phyloP scores from a whole-genome alignment of 2,888 invertebrate genomes.

The Nemoura dubitans region DNA sequence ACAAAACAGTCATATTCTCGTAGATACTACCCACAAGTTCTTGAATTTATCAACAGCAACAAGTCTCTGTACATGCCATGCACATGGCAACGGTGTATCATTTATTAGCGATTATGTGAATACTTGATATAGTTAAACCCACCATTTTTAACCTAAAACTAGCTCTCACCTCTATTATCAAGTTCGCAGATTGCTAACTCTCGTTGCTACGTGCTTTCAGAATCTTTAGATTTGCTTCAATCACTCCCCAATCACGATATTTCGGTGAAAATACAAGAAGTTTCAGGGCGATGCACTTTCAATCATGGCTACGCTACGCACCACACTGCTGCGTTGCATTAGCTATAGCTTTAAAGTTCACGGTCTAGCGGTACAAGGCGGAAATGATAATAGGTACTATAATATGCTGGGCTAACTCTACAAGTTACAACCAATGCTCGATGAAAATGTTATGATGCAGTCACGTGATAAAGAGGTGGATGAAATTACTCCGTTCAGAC shows the following conservation, averaged over 20 bases:
- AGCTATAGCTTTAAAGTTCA: not conserved
- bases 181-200: not conserved
- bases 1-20: not conserved
- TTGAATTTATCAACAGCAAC: not conserved
- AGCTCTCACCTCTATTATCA: not conserved
- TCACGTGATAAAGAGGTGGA: not conserved
- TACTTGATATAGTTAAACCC: not conserved
- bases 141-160: not conserved
- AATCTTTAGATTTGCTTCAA: not conserved
- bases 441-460: not conserved
- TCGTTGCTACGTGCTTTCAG: not conserved
- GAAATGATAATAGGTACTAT: not conserved
- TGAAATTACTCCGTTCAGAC: not conserved
- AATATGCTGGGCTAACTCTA: not conserved
- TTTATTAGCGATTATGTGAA: not conserved
- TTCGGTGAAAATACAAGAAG: not conserved
- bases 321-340: slow-evolving; percentile 2
- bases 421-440: not conserved
- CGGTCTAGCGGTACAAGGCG: slow-evolving; percentile 1
- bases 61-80: not conserved
- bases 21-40: not conserved
- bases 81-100: slow-evolving; percentile 27
- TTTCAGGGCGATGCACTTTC: slow-evolving; percentile 12
- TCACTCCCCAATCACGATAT: not conserved
- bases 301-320: slow-evolving; percentile 12